Conservation (phyloP, 2,797 vertebrate species). For the Chelmon rostratus region DNA sequence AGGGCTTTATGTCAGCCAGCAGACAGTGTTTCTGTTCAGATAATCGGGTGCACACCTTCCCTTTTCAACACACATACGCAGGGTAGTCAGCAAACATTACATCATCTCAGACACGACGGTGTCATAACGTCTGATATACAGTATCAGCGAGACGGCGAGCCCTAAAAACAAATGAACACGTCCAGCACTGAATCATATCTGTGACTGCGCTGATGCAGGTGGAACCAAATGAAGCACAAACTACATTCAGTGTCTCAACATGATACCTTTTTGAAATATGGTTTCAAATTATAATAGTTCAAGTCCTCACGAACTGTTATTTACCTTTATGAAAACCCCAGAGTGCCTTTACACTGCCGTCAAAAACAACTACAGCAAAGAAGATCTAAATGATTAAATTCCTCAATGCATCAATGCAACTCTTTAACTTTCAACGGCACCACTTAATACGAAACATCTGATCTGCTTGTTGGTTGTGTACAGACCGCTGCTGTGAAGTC, state of each 20-base stretch:
- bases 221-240: background rate
- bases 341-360: background rate
- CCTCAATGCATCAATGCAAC: constrained; percentile 25
- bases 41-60: constrained; percentile 52
- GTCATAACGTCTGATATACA: constrained; percentile 52
- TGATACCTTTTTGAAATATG: background rate
- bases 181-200: constrained; percentile 38
- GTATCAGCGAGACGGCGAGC: constrained; percentile 45
- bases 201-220: background rate
- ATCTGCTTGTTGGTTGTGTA: constrained; percentile 28
- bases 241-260: no score
- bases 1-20: background rate
- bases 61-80: constrained; percentile 30
- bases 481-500: constrained; percentile 37
- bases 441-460: constrained; percentile 58
- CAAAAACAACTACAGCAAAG: constrained; percentile 8
- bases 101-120: constrained; percentile 41
- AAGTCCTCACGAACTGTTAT: background rate
- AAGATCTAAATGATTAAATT: constrained; percentile 24
- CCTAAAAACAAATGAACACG: constrained; percentile 63
- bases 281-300: background rate
- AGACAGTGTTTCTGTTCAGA: constrained; percentile 13
- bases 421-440: constrained; percentile 27
- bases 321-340: background rate
- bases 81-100: constrained; percentile 34